phyloP scores from a whole-genome alignment of 2,113 vertebrate species.

The Myrmecophaga tridactyla region DNA sequence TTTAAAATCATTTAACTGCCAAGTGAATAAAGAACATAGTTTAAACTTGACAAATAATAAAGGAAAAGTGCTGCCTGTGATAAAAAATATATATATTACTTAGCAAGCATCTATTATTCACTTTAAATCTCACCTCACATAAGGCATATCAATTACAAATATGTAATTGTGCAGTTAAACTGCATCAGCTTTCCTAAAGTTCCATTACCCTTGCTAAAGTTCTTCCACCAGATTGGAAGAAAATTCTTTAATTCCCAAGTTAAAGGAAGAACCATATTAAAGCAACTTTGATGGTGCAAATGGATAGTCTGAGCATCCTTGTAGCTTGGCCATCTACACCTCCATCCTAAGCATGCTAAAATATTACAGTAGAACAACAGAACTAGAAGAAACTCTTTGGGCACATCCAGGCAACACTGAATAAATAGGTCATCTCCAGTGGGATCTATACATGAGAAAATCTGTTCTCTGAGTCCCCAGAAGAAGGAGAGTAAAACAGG shows the following conservation, averaged over 20 bases:
- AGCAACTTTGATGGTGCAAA: neutral
- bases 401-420: conserved; percentile 23
- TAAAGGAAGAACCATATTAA: neutral
- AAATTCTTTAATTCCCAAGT: neutral
- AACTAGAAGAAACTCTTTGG: conserved; percentile 26
- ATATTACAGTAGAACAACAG: conserved; percentile 6
- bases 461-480: neutral
- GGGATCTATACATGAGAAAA: conserved; percentile 9
- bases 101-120: neutral
- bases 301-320: neutral
- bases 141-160: neutral
- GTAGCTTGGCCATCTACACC: neutral
- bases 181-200: neutral
- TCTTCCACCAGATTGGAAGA: neutral
- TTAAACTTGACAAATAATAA: neutral
- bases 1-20: neutral
- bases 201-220: neutral
- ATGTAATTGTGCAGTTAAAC: neutral
- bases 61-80: neutral
- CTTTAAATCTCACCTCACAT: conserved; percentile 20
- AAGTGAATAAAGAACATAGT: neutral
- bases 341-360: conserved; percentile 31
- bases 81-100: neutral
- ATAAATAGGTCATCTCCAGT: conserved; percentile 39
- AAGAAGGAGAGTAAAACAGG: neutral